Evolutionary conservation across 1,140 invertebrate species (phyloP).

Genomic region (Lethrus apterus): DNA sequence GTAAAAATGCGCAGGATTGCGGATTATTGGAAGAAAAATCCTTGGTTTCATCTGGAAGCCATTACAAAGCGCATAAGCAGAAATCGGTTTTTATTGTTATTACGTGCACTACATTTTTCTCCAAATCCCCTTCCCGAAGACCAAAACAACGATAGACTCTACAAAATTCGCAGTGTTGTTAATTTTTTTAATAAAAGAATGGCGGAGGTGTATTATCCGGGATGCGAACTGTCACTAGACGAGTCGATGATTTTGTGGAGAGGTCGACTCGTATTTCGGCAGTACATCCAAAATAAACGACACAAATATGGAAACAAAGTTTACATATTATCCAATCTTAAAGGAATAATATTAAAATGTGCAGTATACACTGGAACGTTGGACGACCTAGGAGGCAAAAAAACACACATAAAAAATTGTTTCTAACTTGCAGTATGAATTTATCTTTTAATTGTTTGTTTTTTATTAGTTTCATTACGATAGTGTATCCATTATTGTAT

Average conservation of each 20-base stretch:
- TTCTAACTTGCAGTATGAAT: no score
- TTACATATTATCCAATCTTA: constrained; percentile 7
- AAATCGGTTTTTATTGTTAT: constrained; percentile 11
- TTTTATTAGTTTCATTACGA: no score
- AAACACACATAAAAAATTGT: no score
- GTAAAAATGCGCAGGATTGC: constrained; percentile 1
- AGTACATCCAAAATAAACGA: constrained; percentile 10
- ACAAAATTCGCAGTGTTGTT: constrained; percentile 19
- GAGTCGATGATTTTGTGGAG: constrained; percentile 12
- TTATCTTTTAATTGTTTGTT: background rate
- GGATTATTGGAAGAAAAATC: constrained; percentile 11
- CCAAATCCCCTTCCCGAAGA: constrained; percentile 6
- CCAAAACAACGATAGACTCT: constrained; percentile 6
- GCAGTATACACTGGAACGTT: constrained; percentile 5
- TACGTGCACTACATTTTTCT: constrained; percentile 4
- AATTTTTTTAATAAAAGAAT: constrained; percentile 29
- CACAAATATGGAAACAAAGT: constrained; percentile 10
- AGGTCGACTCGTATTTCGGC: constrained; percentile 2
- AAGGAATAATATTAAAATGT: constrained; percentile 7
- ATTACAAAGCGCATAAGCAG: constrained; percentile 10
- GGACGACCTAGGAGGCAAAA: constrained; percentile 7
- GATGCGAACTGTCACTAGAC: constrained; percentile 16
- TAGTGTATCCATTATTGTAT: no score
- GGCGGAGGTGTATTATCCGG: constrained; percentile 21
- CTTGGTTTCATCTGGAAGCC: constrained; percentile 4